Base-by-base conservation (phyloP, 2,797 vertebrate genomes). In the Balearica regulorum region DNA sequence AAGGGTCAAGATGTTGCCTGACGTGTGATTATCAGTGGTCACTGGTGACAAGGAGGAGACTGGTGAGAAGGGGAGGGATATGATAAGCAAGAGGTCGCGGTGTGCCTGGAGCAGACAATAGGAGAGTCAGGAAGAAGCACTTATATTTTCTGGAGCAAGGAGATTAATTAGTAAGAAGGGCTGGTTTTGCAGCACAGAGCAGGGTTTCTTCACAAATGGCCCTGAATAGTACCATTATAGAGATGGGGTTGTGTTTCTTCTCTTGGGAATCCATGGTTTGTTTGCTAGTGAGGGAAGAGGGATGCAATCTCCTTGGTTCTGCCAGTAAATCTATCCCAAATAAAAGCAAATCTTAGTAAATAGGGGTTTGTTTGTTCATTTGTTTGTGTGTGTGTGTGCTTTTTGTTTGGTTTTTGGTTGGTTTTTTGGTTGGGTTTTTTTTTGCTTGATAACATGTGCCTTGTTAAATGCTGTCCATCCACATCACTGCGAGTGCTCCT, bases 101-200 rank as follows among this genome's bases (percentile, higher is more conserved):
- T 85, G 49, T 55, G 55, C 58, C 61, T 17, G 10, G 25, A 37
- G 26, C 41, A 94, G 89, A 83, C 43, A 65, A 85, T 88, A 46
- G 54, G 81, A 89, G 49, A 94, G 46, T 69, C 73, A 90, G 43
- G n/a, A 89, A 95, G 60, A 82, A 94, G 51, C 44, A 39, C 66
- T 39, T 48, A 7, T 10, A 48, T 33, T 87, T 96, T 62, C 29
- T 5, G 2, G 19, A 87, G 29, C 15, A 69, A 60, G 87, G 29
- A 89, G 60, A 54, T 81, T 69, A 83, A 65, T 58, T 71, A 81
- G 65, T 0, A 8, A 89, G 57, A 71, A 87, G 71, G 43, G 48
- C 26, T 92, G 66, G 4, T 83, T 93, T 39, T 90, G 43, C 60
- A 62, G 62, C 19, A 62, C 68, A 58, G 26, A 90, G 21, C 7